phyloP scores from a whole-genome alignment of 2,797 vertebrate species.

The Lagothrix lagotricha region DNA sequence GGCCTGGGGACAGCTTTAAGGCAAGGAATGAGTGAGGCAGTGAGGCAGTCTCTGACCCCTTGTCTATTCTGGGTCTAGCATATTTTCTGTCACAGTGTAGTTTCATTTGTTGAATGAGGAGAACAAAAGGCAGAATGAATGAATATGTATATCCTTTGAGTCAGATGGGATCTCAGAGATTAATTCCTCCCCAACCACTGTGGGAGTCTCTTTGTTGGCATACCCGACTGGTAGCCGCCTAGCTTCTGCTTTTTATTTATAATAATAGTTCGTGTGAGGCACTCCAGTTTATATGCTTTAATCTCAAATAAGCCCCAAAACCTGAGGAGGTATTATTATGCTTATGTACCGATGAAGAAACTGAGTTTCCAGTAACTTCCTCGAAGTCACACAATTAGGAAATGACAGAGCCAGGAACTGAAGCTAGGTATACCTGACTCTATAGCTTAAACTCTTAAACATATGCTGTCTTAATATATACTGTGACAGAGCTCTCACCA shows the following conservation, averaged over 20 bases:
- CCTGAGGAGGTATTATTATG: neutral
- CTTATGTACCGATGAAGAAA: neutral
- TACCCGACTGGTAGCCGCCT: neutral
- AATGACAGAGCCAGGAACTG: neutral
- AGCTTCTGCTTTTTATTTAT: neutral
- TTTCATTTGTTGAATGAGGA: neutral
- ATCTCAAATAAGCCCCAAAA: neutral
- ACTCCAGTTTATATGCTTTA: neutral
- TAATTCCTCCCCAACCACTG: no score
- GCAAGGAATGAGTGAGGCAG: neutral
- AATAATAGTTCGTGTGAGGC: neutral
- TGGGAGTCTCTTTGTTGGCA: neutral
- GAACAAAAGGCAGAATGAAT: neutral
- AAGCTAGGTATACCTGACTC: neutral
- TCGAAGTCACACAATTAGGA: neutral
- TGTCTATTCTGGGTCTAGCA: neutral
- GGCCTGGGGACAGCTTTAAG: neutral
- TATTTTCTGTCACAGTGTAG: neutral
- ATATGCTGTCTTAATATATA: rapidly evolving
- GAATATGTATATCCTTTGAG: neutral
- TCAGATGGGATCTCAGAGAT: neutral
- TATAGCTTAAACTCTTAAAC: neutral
- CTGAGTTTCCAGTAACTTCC: slow-evolving; percentile 7
- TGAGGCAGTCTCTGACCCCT: neutral
- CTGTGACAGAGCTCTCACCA: neutral